Evolutionary conservation across 2,888 invertebrate genomes (phyloP).

Genomic region (Sphecodes monilicornis): DNA sequence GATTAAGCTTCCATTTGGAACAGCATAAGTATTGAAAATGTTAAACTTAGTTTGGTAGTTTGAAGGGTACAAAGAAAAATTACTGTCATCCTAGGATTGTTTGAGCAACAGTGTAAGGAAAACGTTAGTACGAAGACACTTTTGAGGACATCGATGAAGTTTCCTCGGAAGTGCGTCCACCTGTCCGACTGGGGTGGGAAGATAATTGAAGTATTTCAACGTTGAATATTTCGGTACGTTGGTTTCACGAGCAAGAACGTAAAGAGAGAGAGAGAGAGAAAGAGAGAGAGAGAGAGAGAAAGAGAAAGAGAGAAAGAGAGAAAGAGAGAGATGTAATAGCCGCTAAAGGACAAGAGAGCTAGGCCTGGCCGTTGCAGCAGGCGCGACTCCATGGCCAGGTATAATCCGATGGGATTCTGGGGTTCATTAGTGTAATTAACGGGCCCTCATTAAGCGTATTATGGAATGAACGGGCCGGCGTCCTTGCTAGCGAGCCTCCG

Average conservation of each 20-base stretch:
- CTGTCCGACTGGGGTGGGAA: constrained; percentile 13
- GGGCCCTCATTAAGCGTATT: constrained; percentile 78
- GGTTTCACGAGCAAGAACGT: neutral
- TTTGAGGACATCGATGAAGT: neutral
- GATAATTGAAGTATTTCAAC: constrained; percentile 29
- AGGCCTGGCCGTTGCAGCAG: constrained; percentile 51
- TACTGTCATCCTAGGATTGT: neutral
- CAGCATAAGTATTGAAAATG: too few relatives aligned
- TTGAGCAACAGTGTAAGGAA: neutral
- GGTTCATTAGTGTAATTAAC: constrained; percentile 81
- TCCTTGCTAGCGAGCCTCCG: constrained; percentile 48
- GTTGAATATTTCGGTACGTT: constrained; percentile 27
- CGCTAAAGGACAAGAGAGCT: constrained; percentile 18
- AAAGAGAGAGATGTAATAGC: constrained; percentile 36
- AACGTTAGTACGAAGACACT: neutral
- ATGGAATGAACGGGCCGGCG: constrained; percentile 63
- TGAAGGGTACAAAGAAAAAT: neutral
- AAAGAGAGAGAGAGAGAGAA: too few relatives aligned
- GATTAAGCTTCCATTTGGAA: too few relatives aligned
- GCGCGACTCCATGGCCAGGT: constrained; percentile 57
- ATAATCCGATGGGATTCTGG: constrained; percentile 75
- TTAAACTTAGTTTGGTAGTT: neutral
- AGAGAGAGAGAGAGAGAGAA: neutral
- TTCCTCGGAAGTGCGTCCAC: neutral
- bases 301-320: neutral